phyloP scores from a whole-genome alignment of 2,113 vertebrate species.

The Cryptoleucopteryx plumbea region DNA sequence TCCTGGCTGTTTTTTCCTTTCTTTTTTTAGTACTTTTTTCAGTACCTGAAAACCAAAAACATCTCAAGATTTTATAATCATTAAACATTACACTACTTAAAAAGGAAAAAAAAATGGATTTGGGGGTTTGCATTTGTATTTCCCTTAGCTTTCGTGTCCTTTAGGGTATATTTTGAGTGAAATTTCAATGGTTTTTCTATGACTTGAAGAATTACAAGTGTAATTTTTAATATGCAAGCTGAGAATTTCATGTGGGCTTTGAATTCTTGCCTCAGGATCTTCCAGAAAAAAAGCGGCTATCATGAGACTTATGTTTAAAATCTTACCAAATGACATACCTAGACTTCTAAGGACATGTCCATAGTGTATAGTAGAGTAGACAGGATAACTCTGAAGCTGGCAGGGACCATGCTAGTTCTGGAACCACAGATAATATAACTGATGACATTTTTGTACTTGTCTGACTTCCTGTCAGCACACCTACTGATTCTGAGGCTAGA shows the following conservation, averaged over 20 bases:
- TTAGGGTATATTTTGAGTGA: neutral
- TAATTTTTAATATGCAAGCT: neutral
- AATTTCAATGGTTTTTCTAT: neutral
- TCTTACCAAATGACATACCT: neutral
- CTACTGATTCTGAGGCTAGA: neutral
- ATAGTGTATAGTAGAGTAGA: neutral
- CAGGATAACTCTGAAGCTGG: neutral
- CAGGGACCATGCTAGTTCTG: neutral
- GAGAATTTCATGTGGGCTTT: neutral
- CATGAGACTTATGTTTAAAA: neutral
- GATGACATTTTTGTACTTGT: neutral
- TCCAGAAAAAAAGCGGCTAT: neutral
- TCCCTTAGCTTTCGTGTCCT: neutral
- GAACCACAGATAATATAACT: neutral
- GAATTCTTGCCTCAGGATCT: neutral
- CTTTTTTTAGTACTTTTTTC: neutral
- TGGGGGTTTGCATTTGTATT: neutral
- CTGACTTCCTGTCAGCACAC: conserved; percentile 17
- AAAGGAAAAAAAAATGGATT: neutral
- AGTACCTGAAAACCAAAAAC: neutral
- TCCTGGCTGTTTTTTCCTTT: neutral
- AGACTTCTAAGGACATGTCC: neutral
- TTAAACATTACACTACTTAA: neutral
- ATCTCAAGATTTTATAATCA: neutral
- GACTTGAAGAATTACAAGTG: neutral